A percentile compares a stretch with the other conserved stretches of the same genome.
Conservation (phyloP, 2,113 vertebrate species). For the Oriolus oriolus region DNA sequence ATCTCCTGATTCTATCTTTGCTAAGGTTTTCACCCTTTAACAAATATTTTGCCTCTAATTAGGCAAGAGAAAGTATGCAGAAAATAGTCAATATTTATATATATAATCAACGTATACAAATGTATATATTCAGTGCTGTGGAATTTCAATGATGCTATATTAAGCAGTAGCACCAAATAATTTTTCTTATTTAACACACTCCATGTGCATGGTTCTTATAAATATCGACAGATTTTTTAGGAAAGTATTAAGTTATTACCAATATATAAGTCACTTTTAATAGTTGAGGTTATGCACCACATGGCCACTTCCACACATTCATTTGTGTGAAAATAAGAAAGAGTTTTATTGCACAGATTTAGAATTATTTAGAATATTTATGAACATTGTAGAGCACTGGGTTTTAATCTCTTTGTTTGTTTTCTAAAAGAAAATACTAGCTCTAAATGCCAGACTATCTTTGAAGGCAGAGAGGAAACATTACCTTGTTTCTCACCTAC, state of each 20-base stretch:
- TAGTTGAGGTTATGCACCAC: background rate
- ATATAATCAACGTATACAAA: background rate
- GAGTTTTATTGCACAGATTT: background rate
- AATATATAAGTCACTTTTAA: background rate
- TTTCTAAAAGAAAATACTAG: background rate
- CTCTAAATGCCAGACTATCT: background rate
- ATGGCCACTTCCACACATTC: background rate
- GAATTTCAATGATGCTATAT: background rate
- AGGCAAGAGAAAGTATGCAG: background rate
- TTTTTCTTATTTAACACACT: background rate
- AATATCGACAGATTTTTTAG: background rate
- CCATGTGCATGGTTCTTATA: background rate
- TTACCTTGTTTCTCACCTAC: background rate
- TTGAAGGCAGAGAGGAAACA: background rate
- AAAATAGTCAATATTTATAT: background rate
- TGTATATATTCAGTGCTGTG: background rate
- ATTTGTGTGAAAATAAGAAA: background rate
- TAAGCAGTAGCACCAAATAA: background rate
- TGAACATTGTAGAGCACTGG: fast-evolving
- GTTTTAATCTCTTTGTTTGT: background rate
- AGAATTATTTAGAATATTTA: background rate
- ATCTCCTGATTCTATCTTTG: background rate
- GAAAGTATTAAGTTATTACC: background rate
- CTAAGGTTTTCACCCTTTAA: background rate
- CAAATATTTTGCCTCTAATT: background rate